Conservation (phyloP, 2,888 invertebrate species). For the Phortica magna region DNA sequence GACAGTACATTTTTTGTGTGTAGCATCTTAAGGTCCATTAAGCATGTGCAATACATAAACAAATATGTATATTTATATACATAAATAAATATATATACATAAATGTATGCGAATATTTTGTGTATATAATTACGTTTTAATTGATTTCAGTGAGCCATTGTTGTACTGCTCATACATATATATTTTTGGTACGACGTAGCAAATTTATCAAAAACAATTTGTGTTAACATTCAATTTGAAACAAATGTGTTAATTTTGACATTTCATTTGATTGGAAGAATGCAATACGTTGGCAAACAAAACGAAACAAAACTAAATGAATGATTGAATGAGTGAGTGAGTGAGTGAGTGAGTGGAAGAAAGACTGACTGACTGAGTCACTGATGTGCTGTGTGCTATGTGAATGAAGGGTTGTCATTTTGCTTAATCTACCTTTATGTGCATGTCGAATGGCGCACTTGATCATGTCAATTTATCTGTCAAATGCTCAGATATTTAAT, state of each 20-base stretch:
- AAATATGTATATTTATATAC: no score
- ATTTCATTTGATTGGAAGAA: conserved; percentile 52
- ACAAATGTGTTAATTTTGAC: conserved; percentile 55
- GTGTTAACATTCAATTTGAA: conserved; percentile 61
- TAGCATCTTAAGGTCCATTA: no score
- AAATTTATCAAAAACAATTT: not conserved
- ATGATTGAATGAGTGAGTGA: not conserved
- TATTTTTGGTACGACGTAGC: no score
- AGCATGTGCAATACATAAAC: no score
- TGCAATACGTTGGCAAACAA: conserved; percentile 23
- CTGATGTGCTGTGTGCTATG: not conserved
- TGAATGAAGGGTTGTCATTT: conserved; percentile 61
- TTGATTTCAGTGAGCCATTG: no score
- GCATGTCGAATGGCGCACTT: conserved; percentile 57
- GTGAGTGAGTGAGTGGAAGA: not conserved
- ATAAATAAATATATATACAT: no score
- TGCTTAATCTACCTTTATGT: conserved; percentile 61
- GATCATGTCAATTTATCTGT: conserved; percentile 71
- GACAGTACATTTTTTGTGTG: no score
- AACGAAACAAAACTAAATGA: not conserved
- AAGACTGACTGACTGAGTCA: not conserved
- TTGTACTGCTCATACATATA: no score
- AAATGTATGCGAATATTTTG: no score
- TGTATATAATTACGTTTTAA: no score
- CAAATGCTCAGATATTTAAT: conserved; percentile 66